Evolutionary conservation across 2,113 vertebrate species (phyloP).

Genomic region (Crotalus helleri): DNA sequence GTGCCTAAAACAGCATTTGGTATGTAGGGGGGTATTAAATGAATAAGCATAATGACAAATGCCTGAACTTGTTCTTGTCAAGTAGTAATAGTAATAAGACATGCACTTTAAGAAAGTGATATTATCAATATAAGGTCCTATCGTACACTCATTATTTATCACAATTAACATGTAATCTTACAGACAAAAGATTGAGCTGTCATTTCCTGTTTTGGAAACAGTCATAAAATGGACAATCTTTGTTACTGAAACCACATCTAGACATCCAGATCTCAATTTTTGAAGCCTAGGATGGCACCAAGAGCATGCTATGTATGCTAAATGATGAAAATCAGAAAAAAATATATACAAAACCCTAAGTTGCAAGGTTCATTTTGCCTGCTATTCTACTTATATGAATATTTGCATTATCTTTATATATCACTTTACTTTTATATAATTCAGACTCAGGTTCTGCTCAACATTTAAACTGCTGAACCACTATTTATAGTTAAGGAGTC

Average conservation of each 20-base stretch:
- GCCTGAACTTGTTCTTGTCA: conserved; percentile 1
- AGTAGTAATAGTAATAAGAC: not conserved
- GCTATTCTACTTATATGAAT: not conserved
- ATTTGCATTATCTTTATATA: not conserved
- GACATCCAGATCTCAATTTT: not conserved
- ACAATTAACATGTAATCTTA: not conserved
- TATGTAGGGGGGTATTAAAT: not conserved
- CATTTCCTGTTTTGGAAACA: not conserved
- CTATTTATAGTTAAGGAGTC: not conserved
- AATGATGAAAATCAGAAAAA: not conserved
- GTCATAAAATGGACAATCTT: not conserved
- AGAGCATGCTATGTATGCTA: not conserved
- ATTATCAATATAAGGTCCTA: not conserved
- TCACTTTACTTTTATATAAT: not conserved
- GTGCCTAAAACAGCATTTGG: not conserved
- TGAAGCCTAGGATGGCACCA: not conserved
- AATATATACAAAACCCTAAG: not conserved
- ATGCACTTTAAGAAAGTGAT: not conserved
- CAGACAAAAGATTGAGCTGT: not conserved
- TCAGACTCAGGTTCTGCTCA: not conserved
- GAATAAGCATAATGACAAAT: conserved; percentile 4
- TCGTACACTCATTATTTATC: not conserved
- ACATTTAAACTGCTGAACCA: not conserved
- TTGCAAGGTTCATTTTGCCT: not conserved
- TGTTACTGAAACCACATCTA: not conserved